Evolutionary conservation across 2,113 vertebrate species (phyloP).

Genomic region (Odobenus rosmarus): DNA sequence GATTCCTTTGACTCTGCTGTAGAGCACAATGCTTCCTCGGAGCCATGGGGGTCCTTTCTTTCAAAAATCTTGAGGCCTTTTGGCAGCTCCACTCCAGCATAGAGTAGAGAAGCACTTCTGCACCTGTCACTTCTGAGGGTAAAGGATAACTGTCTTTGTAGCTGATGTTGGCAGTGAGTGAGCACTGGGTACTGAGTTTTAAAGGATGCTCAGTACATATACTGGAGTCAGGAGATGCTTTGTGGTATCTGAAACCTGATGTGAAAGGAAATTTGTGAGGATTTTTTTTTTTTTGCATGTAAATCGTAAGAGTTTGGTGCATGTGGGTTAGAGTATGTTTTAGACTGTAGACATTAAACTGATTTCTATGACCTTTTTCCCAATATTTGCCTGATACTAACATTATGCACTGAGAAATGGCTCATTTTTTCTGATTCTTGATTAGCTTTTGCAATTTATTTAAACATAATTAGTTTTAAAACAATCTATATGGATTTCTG

Average conservation of each 20-base stretch:
- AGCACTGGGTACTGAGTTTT: conserved; percentile 45
- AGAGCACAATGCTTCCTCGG: conserved; percentile 51
- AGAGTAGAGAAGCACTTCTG: conserved; percentile 64
- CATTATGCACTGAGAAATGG: not conserved
- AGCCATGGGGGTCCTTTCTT: conserved; percentile 67
- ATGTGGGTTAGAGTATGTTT: conserved; percentile 28
- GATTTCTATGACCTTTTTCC: conserved; percentile 1
- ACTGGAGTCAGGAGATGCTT: conserved; percentile 51
- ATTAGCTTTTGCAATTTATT: not conserved
- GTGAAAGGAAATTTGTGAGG: conserved; percentile 20
- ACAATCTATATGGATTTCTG: not conserved
- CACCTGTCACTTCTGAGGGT: conserved; percentile 57
- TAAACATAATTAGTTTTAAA: conserved; percentile 53
- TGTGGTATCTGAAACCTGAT: conserved; percentile 60
- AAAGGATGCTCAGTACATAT: conserved; percentile 20
- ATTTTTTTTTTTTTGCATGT: not conserved
- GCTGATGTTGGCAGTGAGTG: conserved; percentile 51
- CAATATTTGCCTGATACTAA: conserved; percentile 11
- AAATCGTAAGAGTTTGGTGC: not conserved
- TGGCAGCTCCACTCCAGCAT: conserved; percentile 63
- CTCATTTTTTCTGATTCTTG: not conserved
- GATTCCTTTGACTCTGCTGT: conserved; percentile 57
- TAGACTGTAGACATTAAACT: not conserved
- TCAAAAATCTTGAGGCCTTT: conserved; percentile 75
- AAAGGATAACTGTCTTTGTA: conserved; percentile 66